Conservation (phyloP, 2,797 vertebrate species). For the Cygnus olor region DNA sequence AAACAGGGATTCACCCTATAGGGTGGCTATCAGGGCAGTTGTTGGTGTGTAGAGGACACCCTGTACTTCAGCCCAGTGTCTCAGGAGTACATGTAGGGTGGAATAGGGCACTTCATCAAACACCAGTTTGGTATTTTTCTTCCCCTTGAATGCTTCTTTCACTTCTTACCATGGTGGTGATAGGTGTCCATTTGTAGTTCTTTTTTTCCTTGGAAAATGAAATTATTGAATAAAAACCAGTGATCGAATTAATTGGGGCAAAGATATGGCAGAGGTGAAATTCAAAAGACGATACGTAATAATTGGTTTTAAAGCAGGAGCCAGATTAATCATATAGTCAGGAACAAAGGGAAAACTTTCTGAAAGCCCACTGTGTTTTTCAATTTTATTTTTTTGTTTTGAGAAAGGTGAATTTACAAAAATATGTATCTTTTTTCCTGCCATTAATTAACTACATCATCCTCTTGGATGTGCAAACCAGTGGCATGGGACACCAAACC, state of each 20-base stretch:
- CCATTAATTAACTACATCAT: not conserved
- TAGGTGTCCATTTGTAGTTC: constrained; percentile 57
- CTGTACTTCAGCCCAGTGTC: rapidly evolving
- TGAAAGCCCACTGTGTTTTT: constrained; percentile 7
- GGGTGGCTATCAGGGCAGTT: not conserved
- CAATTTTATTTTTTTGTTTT: not conserved
- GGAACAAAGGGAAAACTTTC: constrained; percentile 52
- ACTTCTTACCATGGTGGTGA: constrained; percentile 46
- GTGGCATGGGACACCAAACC: not conserved
- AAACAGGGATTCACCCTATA: rapidly evolving
- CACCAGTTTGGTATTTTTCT: not conserved
- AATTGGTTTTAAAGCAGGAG: constrained; percentile 77
- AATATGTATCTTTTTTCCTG: not conserved
- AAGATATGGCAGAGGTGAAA: constrained; percentile 75
- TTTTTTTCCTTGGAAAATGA: constrained; percentile 70
- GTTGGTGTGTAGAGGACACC: not conserved
- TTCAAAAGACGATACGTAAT: constrained; percentile 79
- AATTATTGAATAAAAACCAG: constrained; percentile 81
- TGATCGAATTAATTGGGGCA: constrained; percentile 74
- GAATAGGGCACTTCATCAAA: not conserved
- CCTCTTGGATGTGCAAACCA: not conserved
- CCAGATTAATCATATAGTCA: constrained; percentile 74
- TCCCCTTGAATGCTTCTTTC: constrained; percentile 34
- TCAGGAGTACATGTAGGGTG: not conserved
- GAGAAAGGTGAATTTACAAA: not conserved